These are phyloP conservation scores for Meloidogyne chitwoodi DNA, from an alignment of 1,140 invertebrate species.

Conservation along the genomic window DNA sequence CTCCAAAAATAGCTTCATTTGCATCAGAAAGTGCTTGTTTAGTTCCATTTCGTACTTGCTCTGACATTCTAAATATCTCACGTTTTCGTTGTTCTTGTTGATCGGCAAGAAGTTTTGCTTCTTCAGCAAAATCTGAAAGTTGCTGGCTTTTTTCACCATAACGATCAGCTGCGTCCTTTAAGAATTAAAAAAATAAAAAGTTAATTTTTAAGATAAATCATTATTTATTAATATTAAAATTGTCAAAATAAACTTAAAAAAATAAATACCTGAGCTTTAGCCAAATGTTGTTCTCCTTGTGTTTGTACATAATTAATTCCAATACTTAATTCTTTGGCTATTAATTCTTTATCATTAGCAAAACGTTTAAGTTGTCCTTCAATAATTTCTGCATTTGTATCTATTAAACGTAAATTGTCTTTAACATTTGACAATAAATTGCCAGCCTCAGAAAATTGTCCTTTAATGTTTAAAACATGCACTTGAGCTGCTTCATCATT, in stretches of 20 bases:
- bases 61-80: constrained; percentile 44
- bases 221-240: too few relatives aligned
- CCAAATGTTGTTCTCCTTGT: constrained; percentile 45
- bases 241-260: not conserved
- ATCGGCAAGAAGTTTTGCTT: constrained; percentile 40
- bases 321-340: constrained; percentile 35
- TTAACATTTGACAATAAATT: constrained; percentile 41
- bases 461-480: constrained; percentile 43
- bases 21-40: constrained; percentile 51
- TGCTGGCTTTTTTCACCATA: constrained; percentile 54
- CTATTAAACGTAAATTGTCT: constrained; percentile 39
- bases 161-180: constrained; percentile 44
- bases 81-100: constrained; percentile 37
- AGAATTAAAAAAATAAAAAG: not conserved
- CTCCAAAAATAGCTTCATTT: constrained; percentile 59
- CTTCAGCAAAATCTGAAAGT: constrained; percentile 46
- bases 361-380: constrained; percentile 40
- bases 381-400: constrained; percentile 31
- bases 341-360: constrained; percentile 29
- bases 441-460: constrained; percentile 36
- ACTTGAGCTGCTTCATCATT: constrained; percentile 44
- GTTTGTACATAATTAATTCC: constrained; percentile 53
- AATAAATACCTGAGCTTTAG: constrained; percentile 25
- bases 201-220: not conserved
- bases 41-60: constrained; percentile 43